phyloP scores from a whole-genome alignment of 2,888 invertebrate species.

The Entomobrya multifasciata region DNA sequence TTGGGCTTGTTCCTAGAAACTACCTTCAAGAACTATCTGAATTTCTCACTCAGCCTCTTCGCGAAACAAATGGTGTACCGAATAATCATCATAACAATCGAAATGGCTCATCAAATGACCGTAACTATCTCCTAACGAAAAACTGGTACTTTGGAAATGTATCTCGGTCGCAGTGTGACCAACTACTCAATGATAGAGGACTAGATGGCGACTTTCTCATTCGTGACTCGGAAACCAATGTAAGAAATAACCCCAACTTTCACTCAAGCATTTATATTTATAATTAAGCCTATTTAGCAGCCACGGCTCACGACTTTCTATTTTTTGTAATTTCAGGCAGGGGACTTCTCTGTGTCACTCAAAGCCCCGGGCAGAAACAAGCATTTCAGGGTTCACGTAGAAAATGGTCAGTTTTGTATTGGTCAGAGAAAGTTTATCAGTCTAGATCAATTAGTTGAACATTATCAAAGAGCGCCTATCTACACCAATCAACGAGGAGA shows the following conservation, averaged over 20 bases:
- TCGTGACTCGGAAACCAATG: conserved; percentile 99
- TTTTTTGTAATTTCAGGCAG: conserved; percentile 86
- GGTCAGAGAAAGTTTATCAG: conserved; percentile 98
- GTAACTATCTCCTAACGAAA: conserved; percentile 89
- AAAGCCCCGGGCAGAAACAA: conserved; percentile 99
- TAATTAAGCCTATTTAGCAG: too few relatives aligned
- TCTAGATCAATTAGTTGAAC: conserved; percentile 97
- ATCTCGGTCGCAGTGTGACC: conserved; percentile 97
- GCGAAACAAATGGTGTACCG: conserved; percentile 81
- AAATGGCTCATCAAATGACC: conserved; percentile 82
- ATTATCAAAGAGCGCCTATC: conserved; percentile 99
- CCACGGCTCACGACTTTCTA: background rate
- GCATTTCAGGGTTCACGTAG: conserved; percentile 99
- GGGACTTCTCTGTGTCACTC: conserved; percentile 98
- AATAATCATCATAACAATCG: conserved; percentile 76
- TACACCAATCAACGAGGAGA: conserved; percentile 99
- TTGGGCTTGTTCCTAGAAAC: conserved; percentile 96
- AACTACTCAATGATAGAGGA: conserved; percentile 95
- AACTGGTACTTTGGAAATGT: conserved; percentile 99
- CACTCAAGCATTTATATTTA: too few relatives aligned
- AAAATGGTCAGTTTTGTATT: conserved; percentile 95
- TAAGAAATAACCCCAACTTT: conserved; percentile 84
- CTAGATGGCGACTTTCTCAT: conserved; percentile 99
- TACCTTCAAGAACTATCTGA: conserved; percentile 94
- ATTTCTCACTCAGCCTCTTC: conserved; percentile 92